Percentiles rank a stretch among this genome's conserved stretches.
These are phyloP conservation scores for Sceliomorpha sp. DNA, from an alignment of 2,888 invertebrate genomes.

Conservation along the genomic window DNA sequence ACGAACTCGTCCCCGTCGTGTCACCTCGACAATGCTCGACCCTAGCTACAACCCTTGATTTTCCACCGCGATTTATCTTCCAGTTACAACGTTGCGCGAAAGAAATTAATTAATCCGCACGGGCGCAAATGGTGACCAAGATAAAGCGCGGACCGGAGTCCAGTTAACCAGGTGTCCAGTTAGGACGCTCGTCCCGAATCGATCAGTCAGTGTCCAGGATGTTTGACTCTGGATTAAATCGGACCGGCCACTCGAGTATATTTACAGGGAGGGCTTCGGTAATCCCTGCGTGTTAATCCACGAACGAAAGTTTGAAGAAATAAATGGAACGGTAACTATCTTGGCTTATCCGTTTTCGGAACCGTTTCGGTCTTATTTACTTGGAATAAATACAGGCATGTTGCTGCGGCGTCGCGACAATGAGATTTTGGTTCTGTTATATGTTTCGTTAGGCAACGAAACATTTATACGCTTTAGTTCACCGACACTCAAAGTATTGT, in stretches of 20 bases:
- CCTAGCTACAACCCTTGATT: slow-evolving; percentile 9
- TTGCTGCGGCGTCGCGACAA: too few species aligned
- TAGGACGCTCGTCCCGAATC: slow-evolving; percentile 60
- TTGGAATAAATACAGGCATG: too few species aligned
- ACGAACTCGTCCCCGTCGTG: slow-evolving; percentile 55
- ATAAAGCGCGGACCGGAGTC: slow-evolving; percentile 36
- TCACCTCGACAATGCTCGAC: slow-evolving; percentile 2
- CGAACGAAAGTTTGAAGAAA: slow-evolving; percentile 32
- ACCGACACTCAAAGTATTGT: too few species aligned
- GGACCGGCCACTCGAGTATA: slow-evolving; percentile 61
- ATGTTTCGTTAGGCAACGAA: too few species aligned
- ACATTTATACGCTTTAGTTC: too few species aligned
- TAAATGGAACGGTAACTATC: slow-evolving; percentile 10
- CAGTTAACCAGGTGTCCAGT: slow-evolving; percentile 67
- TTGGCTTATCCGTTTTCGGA: not conserved
- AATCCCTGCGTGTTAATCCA: slow-evolving; percentile 38
- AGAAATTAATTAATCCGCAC: slow-evolving; percentile 66
- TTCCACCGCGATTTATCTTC: slow-evolving; percentile 35
- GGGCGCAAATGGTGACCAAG: slow-evolving; percentile 24
- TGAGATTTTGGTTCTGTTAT: too few species aligned
- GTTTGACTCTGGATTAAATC: slow-evolving; percentile 75
- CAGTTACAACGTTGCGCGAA: slow-evolving; percentile 13
- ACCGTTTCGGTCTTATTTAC: too few species aligned
- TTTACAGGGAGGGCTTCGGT: slow-evolving; percentile 66
- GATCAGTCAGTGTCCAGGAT: slow-evolving; percentile 76